Evolutionary conservation across 30 jellyfish, hydroid and myxozoan species (phyloP).

Genomic region (Nemopilema nomurai): DNA sequence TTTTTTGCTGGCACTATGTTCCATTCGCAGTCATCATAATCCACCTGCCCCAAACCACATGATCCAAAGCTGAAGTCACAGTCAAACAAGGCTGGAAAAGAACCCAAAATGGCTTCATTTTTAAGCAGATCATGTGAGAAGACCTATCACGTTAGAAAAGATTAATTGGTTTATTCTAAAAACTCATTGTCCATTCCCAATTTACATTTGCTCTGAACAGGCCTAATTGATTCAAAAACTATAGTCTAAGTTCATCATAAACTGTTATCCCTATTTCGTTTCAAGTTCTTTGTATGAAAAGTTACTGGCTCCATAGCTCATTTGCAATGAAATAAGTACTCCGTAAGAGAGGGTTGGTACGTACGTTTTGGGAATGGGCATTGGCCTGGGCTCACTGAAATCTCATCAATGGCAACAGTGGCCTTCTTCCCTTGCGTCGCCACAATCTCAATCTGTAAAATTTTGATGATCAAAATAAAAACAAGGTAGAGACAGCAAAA

Average conservation of each 20-base stretch:
- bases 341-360: not conserved
- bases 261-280: too few relatives aligned
- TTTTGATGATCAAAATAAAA: too few relatives aligned
- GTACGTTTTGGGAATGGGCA: constrained; percentile 9
- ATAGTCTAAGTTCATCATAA: too few relatives aligned
- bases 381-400: constrained; percentile 25
- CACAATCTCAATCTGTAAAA: constrained; percentile 26
- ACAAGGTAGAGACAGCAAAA: too few relatives aligned
- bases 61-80: constrained; percentile 39
- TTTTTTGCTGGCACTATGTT: not conserved
- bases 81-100: constrained; percentile 18
- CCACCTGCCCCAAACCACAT: constrained; percentile 33
- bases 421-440: constrained; percentile 26
- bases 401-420: constrained; percentile 24
- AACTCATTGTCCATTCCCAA: too few relatives aligned
- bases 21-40: constrained; percentile 47
- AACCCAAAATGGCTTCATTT: not conserved
- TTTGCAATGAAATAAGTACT: not conserved
- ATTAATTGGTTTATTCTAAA: too few relatives aligned
- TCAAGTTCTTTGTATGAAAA: too few relatives aligned
- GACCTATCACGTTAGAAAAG: too few relatives aligned
- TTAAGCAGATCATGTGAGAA: too few relatives aligned
- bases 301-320: not conserved
- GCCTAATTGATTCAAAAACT: too few relatives aligned
- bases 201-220: too few relatives aligned